phyloP scores from a whole-genome alignment of 2,888 invertebrate genomes.

The Gastrophysa polygoni region DNA sequence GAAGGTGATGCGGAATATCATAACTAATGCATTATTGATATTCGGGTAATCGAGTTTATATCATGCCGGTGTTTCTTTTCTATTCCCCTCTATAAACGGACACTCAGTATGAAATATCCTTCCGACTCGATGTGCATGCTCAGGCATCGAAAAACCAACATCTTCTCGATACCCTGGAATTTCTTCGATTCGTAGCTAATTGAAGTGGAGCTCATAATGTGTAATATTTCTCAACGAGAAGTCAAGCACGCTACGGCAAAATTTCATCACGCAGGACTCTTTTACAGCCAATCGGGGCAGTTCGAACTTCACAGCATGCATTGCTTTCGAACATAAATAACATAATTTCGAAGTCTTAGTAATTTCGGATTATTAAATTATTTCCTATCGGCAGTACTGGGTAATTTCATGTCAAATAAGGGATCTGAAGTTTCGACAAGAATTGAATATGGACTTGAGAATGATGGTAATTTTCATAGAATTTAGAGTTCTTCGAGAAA shows the following conservation, averaged over 20 bases:
- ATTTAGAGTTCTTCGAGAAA: no score
- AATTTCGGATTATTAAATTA: slow-evolving; percentile 13
- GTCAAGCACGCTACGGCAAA: slow-evolving; percentile 39
- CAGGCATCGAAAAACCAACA: neutral
- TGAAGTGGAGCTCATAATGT: slow-evolving; percentile 12
- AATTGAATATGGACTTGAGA: neutral
- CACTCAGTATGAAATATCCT: no score
- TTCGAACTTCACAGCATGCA: slow-evolving; percentile 33
- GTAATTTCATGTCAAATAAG: neutral
- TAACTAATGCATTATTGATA: no score
- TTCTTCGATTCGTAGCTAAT: slow-evolving; percentile 12
- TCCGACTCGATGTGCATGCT: neutral
- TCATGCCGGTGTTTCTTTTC: no score
- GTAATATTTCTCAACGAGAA: slow-evolving; percentile 23
- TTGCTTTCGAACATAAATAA: slow-evolving; percentile 25
- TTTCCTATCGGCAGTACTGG: neutral
- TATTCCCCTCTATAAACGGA: no score
- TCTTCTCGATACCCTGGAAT: neutral
- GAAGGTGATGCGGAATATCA: no score
- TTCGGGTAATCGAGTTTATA: no score
- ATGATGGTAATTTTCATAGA: neutral
- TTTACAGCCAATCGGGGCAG: slow-evolving; percentile 32
- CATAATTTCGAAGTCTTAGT: slow-evolving; percentile 18
- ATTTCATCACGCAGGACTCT: slow-evolving; percentile 37
- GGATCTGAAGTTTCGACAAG: neutral